phyloP scores from a whole-genome alignment of 2,113 vertebrate genomes.

The Dasyprocta punctata region DNA sequence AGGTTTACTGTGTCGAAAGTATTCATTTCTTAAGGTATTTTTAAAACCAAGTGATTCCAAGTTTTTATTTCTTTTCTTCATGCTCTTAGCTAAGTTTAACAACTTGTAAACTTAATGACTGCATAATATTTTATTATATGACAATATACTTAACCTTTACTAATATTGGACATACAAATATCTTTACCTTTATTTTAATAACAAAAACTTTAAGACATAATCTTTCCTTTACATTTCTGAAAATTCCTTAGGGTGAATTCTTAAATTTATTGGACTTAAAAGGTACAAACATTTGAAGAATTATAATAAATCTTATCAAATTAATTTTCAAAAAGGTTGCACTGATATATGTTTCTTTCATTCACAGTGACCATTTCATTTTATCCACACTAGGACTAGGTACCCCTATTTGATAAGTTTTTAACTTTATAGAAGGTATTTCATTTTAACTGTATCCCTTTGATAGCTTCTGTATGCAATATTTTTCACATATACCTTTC shows the following conservation, averaged over 20 bases:
- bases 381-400: neutral
- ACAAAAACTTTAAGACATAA: neutral
- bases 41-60: neutral
- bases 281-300: constrained; percentile 15
- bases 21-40: no score
- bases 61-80: neutral
- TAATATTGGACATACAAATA: neutral
- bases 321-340: constrained; percentile 14
- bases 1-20: neutral
- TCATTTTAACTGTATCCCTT: neutral
- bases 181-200: constrained; percentile 25
- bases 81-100: neutral
- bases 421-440: neutral
- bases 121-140: neutral
- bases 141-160: neutral
- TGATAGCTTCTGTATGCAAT: neutral
- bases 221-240: neutral
- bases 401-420: neutral
- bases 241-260: neutral
- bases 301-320: neutral
- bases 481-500: neutral
- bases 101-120: constrained; percentile 5
- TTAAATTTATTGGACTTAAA: neutral
- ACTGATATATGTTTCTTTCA: neutral
- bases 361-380: neutral